These are phyloP conservation scores for Thermophis baileyi DNA, from an alignment of 2,113 vertebrate species.

Conservation along the genomic window DNA sequence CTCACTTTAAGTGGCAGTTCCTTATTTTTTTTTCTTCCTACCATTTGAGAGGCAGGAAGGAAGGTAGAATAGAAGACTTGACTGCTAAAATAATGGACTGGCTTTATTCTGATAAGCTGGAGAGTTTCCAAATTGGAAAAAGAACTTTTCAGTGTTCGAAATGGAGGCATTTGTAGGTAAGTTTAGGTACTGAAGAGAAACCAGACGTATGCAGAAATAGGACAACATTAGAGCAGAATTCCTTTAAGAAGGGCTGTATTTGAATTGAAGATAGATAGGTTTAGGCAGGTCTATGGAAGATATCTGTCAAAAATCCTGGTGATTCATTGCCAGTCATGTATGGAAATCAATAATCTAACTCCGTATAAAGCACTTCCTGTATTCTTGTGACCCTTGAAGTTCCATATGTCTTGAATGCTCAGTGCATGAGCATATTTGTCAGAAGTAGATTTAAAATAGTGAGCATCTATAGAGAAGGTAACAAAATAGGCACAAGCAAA, in stretches of 20 bases:
- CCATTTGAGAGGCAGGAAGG: not conserved
- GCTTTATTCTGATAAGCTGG: not conserved
- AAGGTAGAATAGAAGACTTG: not conserved
- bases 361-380: not conserved
- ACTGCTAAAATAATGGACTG: not conserved
- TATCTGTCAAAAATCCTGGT: not conserved
- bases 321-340: not conserved
- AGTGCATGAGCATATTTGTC: not conserved
- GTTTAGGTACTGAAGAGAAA: not conserved
- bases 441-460: not conserved
- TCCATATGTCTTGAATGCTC: not conserved
- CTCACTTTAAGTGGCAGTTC: not conserved
- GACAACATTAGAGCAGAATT: not conserved
- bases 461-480: not conserved
- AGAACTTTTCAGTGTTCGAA: not conserved
- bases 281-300: not conserved
- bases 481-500: not conserved
- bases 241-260: not conserved
- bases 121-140: not conserved
- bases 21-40: not conserved
- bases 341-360: not conserved
- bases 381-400: not conserved
- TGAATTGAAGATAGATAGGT: not conserved
- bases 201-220: too few relatives aligned
- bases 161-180: not conserved